A percentile compares a stretch with the other conserved stretches of the same genome.
phyloP scores from a whole-genome alignment of 2,797 vertebrate species.

The Microtus californicus region DNA sequence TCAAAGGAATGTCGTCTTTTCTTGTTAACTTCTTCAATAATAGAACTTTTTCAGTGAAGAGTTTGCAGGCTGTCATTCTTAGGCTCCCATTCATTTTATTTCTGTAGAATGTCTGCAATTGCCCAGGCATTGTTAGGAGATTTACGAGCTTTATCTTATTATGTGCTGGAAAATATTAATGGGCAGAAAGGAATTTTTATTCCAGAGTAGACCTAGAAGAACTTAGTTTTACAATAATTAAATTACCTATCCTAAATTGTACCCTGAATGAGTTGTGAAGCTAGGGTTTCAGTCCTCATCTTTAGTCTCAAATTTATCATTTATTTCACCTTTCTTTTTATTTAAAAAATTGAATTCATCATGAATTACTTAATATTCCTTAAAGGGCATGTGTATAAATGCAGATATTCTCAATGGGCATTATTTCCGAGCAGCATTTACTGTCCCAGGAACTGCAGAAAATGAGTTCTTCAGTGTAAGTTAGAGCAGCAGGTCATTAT shows the following conservation, averaged over 20 bases:
- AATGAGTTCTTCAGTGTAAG: slow-evolving; percentile 52
- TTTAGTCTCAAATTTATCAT: slow-evolving; percentile 33
- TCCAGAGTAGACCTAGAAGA: background rate
- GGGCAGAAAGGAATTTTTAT: slow-evolving; percentile 14
- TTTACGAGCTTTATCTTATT: background rate
- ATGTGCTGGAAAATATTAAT: slow-evolving; percentile 18
- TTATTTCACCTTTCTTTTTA: slow-evolving; percentile 24
- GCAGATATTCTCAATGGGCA: slow-evolving; percentile 21
- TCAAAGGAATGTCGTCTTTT: background rate
- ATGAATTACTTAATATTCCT: background rate
- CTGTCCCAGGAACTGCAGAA: background rate
- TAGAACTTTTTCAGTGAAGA: background rate
- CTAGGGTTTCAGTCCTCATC: background rate
- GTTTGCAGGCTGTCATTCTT: background rate
- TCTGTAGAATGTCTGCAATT: background rate
- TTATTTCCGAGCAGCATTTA: slow-evolving; percentile 42
- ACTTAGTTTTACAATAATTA: background rate
- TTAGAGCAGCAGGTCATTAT: slow-evolving; percentile 60
- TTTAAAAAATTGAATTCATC: slow-evolving; percentile 29
- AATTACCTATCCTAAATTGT: slow-evolving; percentile 24
- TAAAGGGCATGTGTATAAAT: background rate
- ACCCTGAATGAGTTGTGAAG: background rate
- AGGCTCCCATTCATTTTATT: background rate
- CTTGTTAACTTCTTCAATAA: background rate
- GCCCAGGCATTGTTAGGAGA: background rate